A percentile compares a stretch with the other conserved stretches of the same genome.
Evolutionary conservation across 1,140 invertebrate species (phyloP).

Genomic region (Drosophila ohnishii): DNA sequence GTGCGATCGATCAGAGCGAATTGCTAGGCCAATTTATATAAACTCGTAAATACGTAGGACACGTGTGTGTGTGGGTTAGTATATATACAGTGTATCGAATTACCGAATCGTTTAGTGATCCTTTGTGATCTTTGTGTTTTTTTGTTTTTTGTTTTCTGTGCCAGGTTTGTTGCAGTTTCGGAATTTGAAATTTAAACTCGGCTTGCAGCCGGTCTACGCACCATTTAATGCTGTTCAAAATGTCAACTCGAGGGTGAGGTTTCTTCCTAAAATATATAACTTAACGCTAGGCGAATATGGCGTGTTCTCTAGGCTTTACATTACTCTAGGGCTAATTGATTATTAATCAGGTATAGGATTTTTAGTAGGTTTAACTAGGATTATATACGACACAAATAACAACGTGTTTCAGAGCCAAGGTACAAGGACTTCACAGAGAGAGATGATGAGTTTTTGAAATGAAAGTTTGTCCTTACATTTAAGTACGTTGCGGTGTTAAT

Average conservation of each 20-base stretch:
- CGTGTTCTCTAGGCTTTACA: slow-evolving; percentile 29
- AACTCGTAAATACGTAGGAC: slow-evolving; percentile 44
- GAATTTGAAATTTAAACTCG: slow-evolving; percentile 38
- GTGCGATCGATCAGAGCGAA: slow-evolving; percentile 72
- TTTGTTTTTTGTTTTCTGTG: slow-evolving; percentile 9
- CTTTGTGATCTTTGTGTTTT: slow-evolving; percentile 5
- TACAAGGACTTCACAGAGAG: slow-evolving; percentile 9
- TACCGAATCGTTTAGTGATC: neutral
- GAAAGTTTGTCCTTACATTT: slow-evolving; percentile 12
- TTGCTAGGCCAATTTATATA: slow-evolving; percentile 72
- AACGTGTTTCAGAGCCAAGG: slow-evolving; percentile 10
- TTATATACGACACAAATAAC: slow-evolving; percentile 3
- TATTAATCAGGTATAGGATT: neutral
- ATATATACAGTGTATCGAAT: slow-evolving; percentile 32
- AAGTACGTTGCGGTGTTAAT: neutral
- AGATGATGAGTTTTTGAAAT: slow-evolving; percentile 6
- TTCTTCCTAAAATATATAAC: slow-evolving; percentile 37
- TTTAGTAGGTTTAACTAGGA: slow-evolving; percentile 2
- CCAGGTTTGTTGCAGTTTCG: slow-evolving; percentile 25
- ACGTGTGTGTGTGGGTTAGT: slow-evolving; percentile 13
- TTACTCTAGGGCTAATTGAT: slow-evolving; percentile 4
- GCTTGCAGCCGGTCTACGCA: slow-evolving; percentile 49
- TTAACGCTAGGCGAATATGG: slow-evolving; percentile 64
- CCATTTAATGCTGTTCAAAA: slow-evolving; percentile 60
- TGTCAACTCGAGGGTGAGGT: slow-evolving; percentile 71